phyloP scores from a whole-genome alignment of 2,888 invertebrate genomes.

The Xanthorhoe spadicearia region DNA sequence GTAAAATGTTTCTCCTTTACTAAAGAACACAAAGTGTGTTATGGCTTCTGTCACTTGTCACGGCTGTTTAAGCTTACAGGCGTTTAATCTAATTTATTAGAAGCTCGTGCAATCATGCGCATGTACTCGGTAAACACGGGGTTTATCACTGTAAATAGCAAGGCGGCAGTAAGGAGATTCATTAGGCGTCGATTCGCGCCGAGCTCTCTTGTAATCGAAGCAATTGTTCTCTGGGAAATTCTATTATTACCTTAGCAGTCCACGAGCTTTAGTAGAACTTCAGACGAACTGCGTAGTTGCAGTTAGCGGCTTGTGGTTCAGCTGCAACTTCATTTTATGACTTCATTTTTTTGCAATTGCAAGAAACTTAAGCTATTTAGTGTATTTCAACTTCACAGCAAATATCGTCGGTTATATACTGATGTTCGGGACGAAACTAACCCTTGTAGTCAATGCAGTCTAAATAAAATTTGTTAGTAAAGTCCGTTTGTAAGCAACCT shows the following conservation, averaged over 20 bases:
- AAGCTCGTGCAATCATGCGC: constrained; percentile 82
- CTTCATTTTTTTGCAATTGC: not conserved
- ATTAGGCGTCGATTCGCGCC: constrained; percentile 82
- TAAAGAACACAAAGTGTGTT: not conserved
- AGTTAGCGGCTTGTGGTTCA: not conserved
- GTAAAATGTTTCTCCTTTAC: not conserved
- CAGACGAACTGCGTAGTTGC: constrained; percentile 12
- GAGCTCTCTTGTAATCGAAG: constrained; percentile 79
- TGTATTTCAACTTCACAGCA: too few species aligned
- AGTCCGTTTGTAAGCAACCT: constrained; percentile 27
- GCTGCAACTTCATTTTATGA: not conserved
- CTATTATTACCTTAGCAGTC: constrained; percentile 72
- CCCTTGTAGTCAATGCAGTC: not conserved
- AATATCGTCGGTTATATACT: too few species aligned
- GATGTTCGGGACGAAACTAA: too few species aligned
- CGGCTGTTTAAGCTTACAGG: constrained; percentile 2
- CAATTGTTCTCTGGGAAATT: constrained; percentile 83
- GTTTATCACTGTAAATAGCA: constrained; percentile 83
- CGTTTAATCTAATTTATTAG: constrained; percentile 75
- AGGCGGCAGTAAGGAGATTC: constrained; percentile 82
- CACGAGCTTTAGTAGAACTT: not conserved
- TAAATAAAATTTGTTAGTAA: not conserved
- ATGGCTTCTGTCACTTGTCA: constrained; percentile 2
- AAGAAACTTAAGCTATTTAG: too few species aligned
- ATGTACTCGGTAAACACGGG: constrained; percentile 80